Conservation (phyloP, 2,113 vertebrate genomes). For the Cepphus grylle region DNA sequence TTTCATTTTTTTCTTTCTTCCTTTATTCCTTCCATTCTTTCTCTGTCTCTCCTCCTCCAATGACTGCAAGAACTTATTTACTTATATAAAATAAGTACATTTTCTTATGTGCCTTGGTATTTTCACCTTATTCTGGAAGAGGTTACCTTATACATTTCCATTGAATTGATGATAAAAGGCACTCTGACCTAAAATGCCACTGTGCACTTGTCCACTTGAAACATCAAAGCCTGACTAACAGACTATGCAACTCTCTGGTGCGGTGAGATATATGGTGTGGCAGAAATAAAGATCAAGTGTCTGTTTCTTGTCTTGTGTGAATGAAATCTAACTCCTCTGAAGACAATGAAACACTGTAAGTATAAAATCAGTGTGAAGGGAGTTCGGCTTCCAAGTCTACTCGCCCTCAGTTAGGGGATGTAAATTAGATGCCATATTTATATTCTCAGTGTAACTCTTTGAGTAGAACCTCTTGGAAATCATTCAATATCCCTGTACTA, state of each 20-base stretch:
- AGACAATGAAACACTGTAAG: background rate
- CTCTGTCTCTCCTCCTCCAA: background rate
- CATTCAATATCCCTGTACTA: background rate
- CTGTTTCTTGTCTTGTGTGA: slow-evolving; percentile 11
- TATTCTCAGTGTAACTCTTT: background rate
- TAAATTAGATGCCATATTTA: background rate
- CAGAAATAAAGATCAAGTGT: slow-evolving; percentile 30
- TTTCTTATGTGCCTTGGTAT: background rate
- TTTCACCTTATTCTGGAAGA: slow-evolving; percentile 6
- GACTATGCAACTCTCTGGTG: background rate
- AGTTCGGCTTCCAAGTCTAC: background rate
- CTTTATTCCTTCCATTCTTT: background rate
- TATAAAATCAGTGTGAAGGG: background rate
- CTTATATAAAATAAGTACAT: background rate
- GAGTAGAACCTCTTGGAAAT: background rate
- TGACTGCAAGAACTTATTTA: background rate
- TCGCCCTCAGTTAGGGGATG: background rate
- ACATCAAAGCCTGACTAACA: slow-evolving; percentile 38
- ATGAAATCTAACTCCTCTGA: slow-evolving; percentile 15
- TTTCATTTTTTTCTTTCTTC: background rate
- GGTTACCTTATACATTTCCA: background rate
- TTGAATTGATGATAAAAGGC: background rate
- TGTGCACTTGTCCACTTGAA: background rate
- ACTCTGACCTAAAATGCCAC: slow-evolving; percentile 1
- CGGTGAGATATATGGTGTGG: background rate